Percentiles rank a stretch among this genome's conserved stretches.
Conservation (phyloP, 2,888 invertebrate genomes). For the Rosalia funebris region DNA sequence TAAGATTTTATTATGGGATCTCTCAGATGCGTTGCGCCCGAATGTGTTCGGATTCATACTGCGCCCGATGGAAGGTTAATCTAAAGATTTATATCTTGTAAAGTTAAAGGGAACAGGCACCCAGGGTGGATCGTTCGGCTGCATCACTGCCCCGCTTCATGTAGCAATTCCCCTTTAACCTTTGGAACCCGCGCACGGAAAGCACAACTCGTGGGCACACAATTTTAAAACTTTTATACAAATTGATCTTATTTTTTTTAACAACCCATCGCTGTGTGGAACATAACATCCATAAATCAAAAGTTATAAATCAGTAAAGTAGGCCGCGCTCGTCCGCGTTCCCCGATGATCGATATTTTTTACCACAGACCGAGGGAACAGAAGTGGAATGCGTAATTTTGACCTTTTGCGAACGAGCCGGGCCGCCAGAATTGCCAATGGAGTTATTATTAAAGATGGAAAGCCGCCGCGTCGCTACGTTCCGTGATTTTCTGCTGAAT, state of each 20-base stretch:
- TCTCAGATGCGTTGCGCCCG: too few relatives aligned
- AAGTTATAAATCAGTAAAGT: conserved; percentile 40
- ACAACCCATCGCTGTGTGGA: conserved; percentile 31
- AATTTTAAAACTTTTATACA: conserved; percentile 25
- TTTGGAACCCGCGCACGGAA: conserved; percentile 6
- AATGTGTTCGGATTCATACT: too few relatives aligned
- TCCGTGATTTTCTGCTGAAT: conserved; percentile 60
- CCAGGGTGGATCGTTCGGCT: neutral
- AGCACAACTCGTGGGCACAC: conserved; percentile 8
- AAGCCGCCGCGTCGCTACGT: conserved; percentile 38
- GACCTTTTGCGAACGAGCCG: conserved; percentile 37
- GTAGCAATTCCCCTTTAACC: conserved; percentile 17
- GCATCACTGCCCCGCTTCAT: neutral
- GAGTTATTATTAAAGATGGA: conserved; percentile 56
- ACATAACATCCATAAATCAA: conserved; percentile 38
- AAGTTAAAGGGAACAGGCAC: too few relatives aligned
- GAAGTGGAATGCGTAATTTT: conserved; percentile 46
- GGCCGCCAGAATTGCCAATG: conserved; percentile 52
- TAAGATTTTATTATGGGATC: too few relatives aligned
- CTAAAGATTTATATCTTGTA: too few relatives aligned
- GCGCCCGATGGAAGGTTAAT: too few relatives aligned
- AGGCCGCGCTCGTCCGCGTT: conserved; percentile 40
- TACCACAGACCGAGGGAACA: conserved; percentile 40
- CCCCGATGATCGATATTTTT: conserved; percentile 48
- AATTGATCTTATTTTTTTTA: conserved; percentile 32